Evolutionary conservation across 1,140 invertebrate genomes (phyloP), one percentile per base, ranked within the genome.

Genomic region (Drosophila carrolli): DNA sequence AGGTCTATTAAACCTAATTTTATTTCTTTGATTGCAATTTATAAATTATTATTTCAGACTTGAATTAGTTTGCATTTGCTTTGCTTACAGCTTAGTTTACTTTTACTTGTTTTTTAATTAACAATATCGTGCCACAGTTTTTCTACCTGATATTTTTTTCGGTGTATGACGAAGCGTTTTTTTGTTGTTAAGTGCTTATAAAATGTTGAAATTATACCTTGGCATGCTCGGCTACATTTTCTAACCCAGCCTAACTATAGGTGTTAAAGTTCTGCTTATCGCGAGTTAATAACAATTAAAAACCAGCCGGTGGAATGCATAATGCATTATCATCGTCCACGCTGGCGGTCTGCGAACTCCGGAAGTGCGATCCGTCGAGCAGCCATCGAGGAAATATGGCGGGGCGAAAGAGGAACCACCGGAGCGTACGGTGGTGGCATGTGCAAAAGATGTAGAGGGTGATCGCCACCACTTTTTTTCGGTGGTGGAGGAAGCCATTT

Each of bases 251-350:
- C 60, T 56, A 70, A 68, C 43, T 47, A 60, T 58, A 88, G 84
- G 83, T 88, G 83, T 88, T 88, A 88, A 88, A 86, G 80, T 84
- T 84, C 81, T 85, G 73, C 79, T 85, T 84, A 86, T 75, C 83
- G 57, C 73, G 58, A 62, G 48, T 78, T 79, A 79, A 75, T 79
- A 84, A 67, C 76, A 83, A 83, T 83, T 83, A 83, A 83, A 80
- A 79, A 16, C 14, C 61, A 67, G 55, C 75, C 67, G 67, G 37
- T 70, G 66, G 58, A 85, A 85, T 85, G 78, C 66, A 86, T 86
- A 68, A 88, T 86, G 82, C 82, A 86, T 88, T 86, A 86, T 88
- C 82, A 86, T 88, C 72, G 72, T 50, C 44, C 47, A 62, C 47
- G 56, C 59, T 40, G 82, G 79, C 60, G 82, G 82, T 88, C 77